Base-by-base conservation (phyloP, 2,888 invertebrate species). In the Oligia latruncula region DNA sequence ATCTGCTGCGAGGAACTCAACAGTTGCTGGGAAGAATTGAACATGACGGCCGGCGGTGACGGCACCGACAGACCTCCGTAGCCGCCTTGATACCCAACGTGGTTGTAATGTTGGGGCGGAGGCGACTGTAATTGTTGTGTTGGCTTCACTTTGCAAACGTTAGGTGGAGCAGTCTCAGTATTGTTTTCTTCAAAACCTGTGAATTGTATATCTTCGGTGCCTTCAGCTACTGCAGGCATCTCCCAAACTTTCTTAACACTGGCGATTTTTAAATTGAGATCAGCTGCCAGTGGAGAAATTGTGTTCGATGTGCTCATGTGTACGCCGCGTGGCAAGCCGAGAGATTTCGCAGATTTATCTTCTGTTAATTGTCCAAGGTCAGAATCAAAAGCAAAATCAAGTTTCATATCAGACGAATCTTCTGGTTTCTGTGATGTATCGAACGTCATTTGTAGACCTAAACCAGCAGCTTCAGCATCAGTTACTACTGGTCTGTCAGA, bases 211-310 rank as follows among this genome's bases (percentile, higher is more conserved):
- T 93, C 97, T 95, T 93, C 97, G 90, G 90, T 96, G 90, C 92
- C 97, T 90, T 98, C 98, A 40, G 97, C 97, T 35, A 98, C 98
- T 0, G 98, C 97, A 29, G 98, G 98, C 98, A 98, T 98, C 92
- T 98, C 98, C 98, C 98, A 98, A 35, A 98, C 98, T 91, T 98
- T 98, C 95, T 99, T 99, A 68, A 99, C 99, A 86, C 99, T 98
- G 62, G 99, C 99, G 90, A 99, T 99, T 97, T 99, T 99, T 96
- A 98, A 98, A 96, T 99, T 99, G 88, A 99, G 97, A 95, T 99
- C 99, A 64, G 99, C 99, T 64, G 99, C 98, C 86, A 98, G 98
- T 35, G 98, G 98, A 20, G 98, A 98, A 89, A 98, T 98, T 17
- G 98, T 98, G 90, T 97, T 98, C 77, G 98, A 98, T 46, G 97